Evolutionary conservation across 1,140 invertebrate species (phyloP), one percentile per base, ranked within the genome.

Genomic region (Drosophila ogumai): DNA sequence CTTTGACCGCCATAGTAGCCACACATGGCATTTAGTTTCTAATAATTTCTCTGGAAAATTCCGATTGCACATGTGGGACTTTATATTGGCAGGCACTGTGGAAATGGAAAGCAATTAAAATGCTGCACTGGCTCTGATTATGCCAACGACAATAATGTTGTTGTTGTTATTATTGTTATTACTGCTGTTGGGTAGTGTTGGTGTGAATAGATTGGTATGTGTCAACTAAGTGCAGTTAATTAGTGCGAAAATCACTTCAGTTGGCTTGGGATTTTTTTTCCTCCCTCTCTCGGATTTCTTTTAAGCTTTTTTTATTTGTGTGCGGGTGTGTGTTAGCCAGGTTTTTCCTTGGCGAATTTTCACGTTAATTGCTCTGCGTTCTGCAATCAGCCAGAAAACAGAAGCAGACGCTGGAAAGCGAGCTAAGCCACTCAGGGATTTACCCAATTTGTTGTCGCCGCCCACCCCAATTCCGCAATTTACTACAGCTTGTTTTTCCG

Each of bases 211-310:
- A 88, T 90, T 90, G 85, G 81, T 90, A 90, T 90, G 85, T 90
- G 85, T 90, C 85, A 90, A 90, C 81, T 90, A 90, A 90, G 85
- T 85, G 85, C 86, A 90, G 85, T 90, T 90, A 90, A 90, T 90
- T 90, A 90, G 85, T 90, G 85, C 85, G 85, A 90, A 90, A 90
- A 90, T 90, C 85, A 90, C 85, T 90, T 85, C 77, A 90, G 85
- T 90, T 90, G 85, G 81, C 85, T 79, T 67, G 85, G 85, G 85
- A 88, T 73, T 69, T 85, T 90, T 58, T 36, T 58, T 22, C 47
- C 63, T 28, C 36, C 47, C 36, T 46, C 54, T 36, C 36, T 58
- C 36, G 10, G 52, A 72, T 72, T 72, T 72, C 31, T 50, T 72
- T 72, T 71, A 32, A 72, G 66, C 34, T 71, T 40, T 55, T 52